Evolutionary conservation across 2,797 vertebrate genomes (phyloP), one percentile per base, ranked within the genome.

Genomic region (Yasuhikotakia modesta): DNA sequence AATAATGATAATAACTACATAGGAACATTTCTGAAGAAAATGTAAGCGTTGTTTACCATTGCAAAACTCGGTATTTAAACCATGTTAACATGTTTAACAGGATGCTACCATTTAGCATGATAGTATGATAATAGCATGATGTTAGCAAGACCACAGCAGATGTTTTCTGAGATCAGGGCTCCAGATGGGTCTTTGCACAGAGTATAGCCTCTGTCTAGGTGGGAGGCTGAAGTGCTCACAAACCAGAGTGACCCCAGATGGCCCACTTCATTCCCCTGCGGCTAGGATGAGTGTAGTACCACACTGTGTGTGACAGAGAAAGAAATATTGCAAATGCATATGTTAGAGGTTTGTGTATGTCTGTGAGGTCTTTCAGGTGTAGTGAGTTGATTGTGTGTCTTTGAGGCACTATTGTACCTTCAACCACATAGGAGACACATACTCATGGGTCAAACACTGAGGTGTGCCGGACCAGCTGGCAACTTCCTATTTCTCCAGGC

Each of bases 401-500:
- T 91, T 78, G 45, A 80, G 90, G 88, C 89, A 91, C 86, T 84
- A 85, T 83, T 88, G 88, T 85, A 86, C 83, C 81, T 84, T 85
- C 85, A 88, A 88, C 84, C 83, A 82, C 86, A 87, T 84, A 70
- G 77, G 89, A 89, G 86, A 60, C 63, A 67, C 73, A 60, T 69
- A 69, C 55, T 86, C 89, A 89, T 79, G 91, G 92, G 93, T 93
- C 92, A 92, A 92, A 93, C 92, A 93, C 90, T 89, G 90, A 91
- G 91, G 89, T 91, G 88, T 87, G 88, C 85, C 86, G 87, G 89
- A 94, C 93, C 93, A 94, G 93, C 93, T 94, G 93, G 92, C 92
- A 87, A 89, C 86, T 90, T 86, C 86, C 91, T 90, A 90, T 89
- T 89, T 81, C 82, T 87, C 83, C 73, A 76, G 77, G 88, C 87